Conservation (phyloP, 64 coral and sea anemone genomes). For the Pocillopora verrucosa region DNA sequence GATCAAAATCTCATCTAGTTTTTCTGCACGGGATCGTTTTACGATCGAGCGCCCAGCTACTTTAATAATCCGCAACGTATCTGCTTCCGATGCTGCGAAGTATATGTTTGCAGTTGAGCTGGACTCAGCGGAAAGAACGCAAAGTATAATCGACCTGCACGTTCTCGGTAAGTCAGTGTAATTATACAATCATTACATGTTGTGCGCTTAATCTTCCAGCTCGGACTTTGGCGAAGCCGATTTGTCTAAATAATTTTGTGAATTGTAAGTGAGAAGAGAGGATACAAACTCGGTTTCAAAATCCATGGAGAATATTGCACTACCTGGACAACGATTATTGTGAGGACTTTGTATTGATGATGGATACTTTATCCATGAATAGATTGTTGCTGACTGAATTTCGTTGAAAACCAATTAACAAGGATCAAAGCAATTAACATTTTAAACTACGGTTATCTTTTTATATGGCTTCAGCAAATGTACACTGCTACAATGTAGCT, state of each 20-base stretch:
- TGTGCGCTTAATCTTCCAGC: too few relatives aligned
- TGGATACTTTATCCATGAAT: too few relatives aligned
- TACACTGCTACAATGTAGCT: too few relatives aligned
- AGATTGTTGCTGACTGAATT: too few relatives aligned
- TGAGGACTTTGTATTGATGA: too few relatives aligned
- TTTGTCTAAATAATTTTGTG: too few relatives aligned
- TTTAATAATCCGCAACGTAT: neutral
- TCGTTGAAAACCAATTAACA: too few relatives aligned
- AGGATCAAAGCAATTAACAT: neutral
- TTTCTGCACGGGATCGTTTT: neutral
- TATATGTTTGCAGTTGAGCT: neutral
- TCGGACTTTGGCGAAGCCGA: too few relatives aligned
- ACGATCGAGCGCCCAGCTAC: neutral
- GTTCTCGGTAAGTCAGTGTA: neutral
- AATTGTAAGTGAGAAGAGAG: too few relatives aligned
- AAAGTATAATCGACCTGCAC: neutral
- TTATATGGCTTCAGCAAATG: neutral
- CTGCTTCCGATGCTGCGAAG: neutral
- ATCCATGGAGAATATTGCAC: too few relatives aligned
- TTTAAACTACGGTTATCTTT: neutral
- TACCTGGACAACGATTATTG: too few relatives aligned
- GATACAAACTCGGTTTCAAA: too few relatives aligned
- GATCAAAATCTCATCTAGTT: neutral
- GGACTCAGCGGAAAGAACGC: neutral
- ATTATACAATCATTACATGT: neutral